Evolutionary conservation across 2,888 invertebrate species (phyloP), one percentile per base, ranked within the genome.

Genomic region (Lacanobia wlatinum): DNA sequence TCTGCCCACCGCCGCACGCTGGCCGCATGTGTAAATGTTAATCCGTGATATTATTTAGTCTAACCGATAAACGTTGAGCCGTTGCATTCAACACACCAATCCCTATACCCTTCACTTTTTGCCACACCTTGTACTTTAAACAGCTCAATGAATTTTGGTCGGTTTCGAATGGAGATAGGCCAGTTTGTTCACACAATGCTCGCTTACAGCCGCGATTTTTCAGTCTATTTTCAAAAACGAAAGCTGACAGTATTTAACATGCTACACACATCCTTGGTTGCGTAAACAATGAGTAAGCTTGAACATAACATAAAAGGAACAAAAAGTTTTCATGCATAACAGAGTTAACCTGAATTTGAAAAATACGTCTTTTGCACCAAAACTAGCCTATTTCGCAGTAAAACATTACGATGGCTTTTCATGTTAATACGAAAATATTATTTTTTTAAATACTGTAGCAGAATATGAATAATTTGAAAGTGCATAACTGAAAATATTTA

Each of bases 11-110:
- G 89, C 59, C 21, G 59, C 59, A 59, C 40, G 59, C 90, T 88
- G 85, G 87, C 90, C 91, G 90, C 90, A 91, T 93, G 92, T 93
- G 93, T 91, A 90, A 92, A 94, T 94, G 92, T 91, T 92, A 93
- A 93, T 91, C 92, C 92, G 89, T 90, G 90, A 91, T 93, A 91
- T 88, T 89, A 89, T 91, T 90, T 90, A 83, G 85, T 88, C 78
- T 82, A 88, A 86, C 92, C 90, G 89, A 83, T 86, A 83, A 83
- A 87, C 64, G 72, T 77, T 87, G 91, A 89, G 87, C 93, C 79
- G 68, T 67, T 76, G 70, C 84, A 76, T 71, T 82, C 79, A 73
- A 81, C 73, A 82, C 73, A 12, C 55, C 70, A 77, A 83, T 79
- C 86, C 82, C 72, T 84, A 71, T 79, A 73, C 84, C 81, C 60